Evolutionary conservation across 2,797 vertebrate genomes (phyloP).

Genomic region (Lycodopsis pacificus): DNA sequence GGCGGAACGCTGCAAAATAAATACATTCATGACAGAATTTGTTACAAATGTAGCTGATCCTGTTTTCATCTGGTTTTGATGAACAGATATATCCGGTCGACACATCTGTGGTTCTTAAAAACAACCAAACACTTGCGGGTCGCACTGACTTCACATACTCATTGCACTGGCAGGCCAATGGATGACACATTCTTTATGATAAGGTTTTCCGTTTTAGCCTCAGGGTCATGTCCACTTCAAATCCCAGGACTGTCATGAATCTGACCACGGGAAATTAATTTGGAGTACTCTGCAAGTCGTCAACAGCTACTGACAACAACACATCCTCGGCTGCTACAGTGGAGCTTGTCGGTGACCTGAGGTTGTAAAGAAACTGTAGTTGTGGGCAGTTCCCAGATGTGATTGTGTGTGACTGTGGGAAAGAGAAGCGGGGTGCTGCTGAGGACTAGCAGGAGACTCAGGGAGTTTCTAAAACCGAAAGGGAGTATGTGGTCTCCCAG

Average conservation of each 20-base stretch:
- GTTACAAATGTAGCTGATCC: background rate
- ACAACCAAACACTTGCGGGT: constrained; percentile 32
- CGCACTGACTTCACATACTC: constrained; percentile 29
- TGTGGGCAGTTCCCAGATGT: constrained; percentile 4
- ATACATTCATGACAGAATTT: background rate
- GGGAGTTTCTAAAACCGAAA: background rate
- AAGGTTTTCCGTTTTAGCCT: background rate
- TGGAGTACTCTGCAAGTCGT: background rate
- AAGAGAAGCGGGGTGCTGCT: constrained; percentile 5
- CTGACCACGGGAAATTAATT: background rate
- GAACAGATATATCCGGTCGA: background rate
- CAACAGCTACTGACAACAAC: background rate
- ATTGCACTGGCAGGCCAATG: constrained; percentile 18
- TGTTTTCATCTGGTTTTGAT: background rate
- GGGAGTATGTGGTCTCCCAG: background rate
- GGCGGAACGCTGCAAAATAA: background rate
- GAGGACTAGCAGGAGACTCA: background rate
- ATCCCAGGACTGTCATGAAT: constrained; percentile 5
- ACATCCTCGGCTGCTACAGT: background rate
- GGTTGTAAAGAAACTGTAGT: background rate
- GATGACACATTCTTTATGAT: constrained; percentile 2
- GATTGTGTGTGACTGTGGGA: constrained; percentile 38
- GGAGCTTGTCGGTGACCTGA: background rate
- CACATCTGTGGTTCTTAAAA: constrained; percentile 17
- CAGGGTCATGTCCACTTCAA: background rate